Conservation (phyloP, 2,888 invertebrate genomes). For the Morpho achilles region DNA sequence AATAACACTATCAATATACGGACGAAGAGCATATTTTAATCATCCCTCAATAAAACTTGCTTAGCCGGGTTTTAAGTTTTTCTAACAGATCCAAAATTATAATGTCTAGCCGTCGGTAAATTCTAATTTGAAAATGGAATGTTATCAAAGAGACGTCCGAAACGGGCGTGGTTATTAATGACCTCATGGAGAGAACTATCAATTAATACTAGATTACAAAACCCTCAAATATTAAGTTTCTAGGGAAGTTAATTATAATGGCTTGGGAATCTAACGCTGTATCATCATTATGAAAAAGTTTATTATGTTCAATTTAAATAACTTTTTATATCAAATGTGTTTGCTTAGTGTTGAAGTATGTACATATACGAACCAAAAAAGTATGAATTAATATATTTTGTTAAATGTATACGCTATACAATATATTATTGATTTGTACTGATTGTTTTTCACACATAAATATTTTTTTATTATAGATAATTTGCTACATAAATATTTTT, state of each 20-base stretch:
- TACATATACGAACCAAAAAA: no score
- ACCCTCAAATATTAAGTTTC: constrained; percentile 18
- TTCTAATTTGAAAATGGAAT: constrained; percentile 20
- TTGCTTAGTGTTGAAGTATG: no score
- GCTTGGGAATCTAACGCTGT: background rate
- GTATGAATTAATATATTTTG: no score
- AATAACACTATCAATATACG: constrained; percentile 11
- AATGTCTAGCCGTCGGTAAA: constrained; percentile 7
- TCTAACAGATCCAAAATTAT: constrained; percentile 12
- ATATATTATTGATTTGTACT: no score
- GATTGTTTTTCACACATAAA: no score
- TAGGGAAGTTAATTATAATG: constrained; percentile 11
- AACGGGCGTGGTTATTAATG: constrained; percentile 30
- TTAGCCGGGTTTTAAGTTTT: constrained; percentile 9
- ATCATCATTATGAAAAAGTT: constrained; percentile 1
- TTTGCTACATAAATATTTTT: no score
- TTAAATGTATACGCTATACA: no score
- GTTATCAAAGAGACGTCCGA: constrained; percentile 19
- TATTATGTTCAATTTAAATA: background rate
- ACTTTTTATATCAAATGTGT: background rate
- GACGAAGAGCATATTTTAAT: constrained; percentile 15
- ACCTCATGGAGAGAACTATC: constrained; percentile 23
- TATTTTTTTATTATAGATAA: no score
- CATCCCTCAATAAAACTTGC: constrained; percentile 17
- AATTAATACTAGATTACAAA: constrained; percentile 16